A percentile compares a stretch with the other conserved stretches of the same genome.
These are phyloP conservation scores for Cheilosia grossa DNA, from an alignment of 2,888 invertebrate species.

Conservation along the genomic window DNA sequence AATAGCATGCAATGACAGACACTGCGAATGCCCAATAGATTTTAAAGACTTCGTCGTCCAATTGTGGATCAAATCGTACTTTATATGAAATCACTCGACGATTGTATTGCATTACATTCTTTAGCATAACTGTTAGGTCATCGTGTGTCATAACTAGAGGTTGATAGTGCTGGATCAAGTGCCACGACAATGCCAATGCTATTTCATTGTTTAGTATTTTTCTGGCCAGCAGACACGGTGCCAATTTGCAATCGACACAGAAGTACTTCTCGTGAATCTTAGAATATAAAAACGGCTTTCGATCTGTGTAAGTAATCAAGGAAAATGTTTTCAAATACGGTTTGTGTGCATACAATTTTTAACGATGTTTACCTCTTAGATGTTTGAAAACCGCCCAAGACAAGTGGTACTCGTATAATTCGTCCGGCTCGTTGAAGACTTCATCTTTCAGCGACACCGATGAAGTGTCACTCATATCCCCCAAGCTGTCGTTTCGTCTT, in stretches of 20 bases:
- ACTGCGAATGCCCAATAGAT: conserved; percentile 82
- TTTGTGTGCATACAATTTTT: not conserved
- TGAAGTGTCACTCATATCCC: conserved; percentile 77
- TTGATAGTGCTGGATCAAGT: conserved; percentile 81
- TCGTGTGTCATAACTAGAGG: conserved; percentile 81
- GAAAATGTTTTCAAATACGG: not conserved
- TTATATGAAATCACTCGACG: conserved; percentile 81
- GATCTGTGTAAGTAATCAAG: conserved; percentile 75
- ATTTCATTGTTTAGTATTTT: conserved; percentile 82
- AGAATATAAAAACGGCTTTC: conserved; percentile 80
- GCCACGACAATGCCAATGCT: conserved; percentile 81
- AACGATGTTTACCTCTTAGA: conserved; percentile 77
- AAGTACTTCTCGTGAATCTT: conserved; percentile 80
- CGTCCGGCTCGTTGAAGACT: conserved; percentile 66
- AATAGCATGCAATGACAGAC: conserved; percentile 82
- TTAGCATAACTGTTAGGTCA: conserved; percentile 80
- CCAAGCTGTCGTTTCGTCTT: conserved; percentile 76
- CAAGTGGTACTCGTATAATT: conserved; percentile 79
- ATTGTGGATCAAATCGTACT: conserved; percentile 78
- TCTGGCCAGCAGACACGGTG: conserved; percentile 81
- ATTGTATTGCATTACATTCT: conserved; percentile 82
- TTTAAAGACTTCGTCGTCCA: conserved; percentile 81
- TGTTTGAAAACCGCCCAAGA: conserved; percentile 83
- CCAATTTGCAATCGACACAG: conserved; percentile 80
- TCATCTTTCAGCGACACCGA: conserved; percentile 71